Base-by-base conservation (phyloP, 2,888 invertebrate species). In the Arctia plantaginis region DNA sequence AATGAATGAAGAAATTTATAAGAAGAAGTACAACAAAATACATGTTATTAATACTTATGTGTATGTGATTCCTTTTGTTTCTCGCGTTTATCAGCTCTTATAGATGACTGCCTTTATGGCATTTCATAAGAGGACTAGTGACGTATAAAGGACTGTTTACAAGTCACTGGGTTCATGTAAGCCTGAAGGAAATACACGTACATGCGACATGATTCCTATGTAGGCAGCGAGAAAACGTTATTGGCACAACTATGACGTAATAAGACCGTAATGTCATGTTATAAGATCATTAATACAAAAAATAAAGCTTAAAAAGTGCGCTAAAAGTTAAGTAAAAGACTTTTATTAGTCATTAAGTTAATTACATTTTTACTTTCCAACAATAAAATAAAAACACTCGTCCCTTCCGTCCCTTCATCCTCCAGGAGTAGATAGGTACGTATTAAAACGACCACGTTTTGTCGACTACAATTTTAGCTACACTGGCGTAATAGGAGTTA, bases 61-160 rank as follows among this genome's bases (percentile, higher is more conserved):
- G 69, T 44, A 69, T 77, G 78, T 80, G 78, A 77, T 79, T 44
- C 76, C 80, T 75, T 74, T 87, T 88, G 84, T 87, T 86, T 85
- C 79, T 75, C 82, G 82, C 73, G 78, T 86, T 82, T 89, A 90
- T 90, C 89, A 80, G 85, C 75, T 77, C 79, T 88, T 86, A 88
- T 86, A 83, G 86, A 65, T 82, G 87, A 88, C 82, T 88, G 86
- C 80, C 82, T 91, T 91, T 90, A 90, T 87, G 85, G 86, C 84
- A 86, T 83, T 85, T 84, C 84, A 86, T 85, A 82, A 76, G 79
- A 74, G 69, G 79, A 67, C 68, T 75, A 81, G 76, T 83, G 85
- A 86, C 76, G 85, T 84, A 82, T 82, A 75, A 79, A 75, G 71
- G 69, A 82, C 81, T 83, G 81, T 85, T 77, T 77, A 84, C 88